Percentiles rank a stretch among this genome's conserved stretches.
phyloP scores from a whole-genome alignment of 2,113 vertebrate species.

The Sula dactylatra region DNA sequence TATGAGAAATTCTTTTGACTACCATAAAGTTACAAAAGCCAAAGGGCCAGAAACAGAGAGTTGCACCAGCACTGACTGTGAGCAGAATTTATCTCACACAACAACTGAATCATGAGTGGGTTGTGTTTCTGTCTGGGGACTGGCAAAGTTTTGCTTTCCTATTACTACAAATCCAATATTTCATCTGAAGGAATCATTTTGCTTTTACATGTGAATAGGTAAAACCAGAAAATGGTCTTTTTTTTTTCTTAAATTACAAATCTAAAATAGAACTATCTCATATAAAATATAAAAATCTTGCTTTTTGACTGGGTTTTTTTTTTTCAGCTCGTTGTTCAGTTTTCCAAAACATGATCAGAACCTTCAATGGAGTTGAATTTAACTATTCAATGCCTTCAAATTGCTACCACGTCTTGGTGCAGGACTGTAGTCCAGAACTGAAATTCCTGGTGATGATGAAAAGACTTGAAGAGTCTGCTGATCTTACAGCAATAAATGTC shows the following conservation, averaged over 20 bases:
- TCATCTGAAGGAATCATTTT: not conserved
- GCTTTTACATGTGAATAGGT: not conserved
- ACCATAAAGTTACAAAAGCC: not conserved
- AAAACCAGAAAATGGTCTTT: not conserved
- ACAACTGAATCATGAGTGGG: fast-evolving
- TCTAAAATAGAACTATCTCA: not conserved
- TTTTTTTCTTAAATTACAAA: not conserved
- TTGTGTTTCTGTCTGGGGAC: not conserved
- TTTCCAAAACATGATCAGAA: slow-evolving; percentile 52
- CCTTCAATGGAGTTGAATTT: slow-evolving; percentile 75
- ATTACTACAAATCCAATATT: not conserved
- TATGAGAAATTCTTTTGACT: not conserved
- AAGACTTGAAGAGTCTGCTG: slow-evolving; percentile 49
- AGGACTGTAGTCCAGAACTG: slow-evolving; percentile 79
- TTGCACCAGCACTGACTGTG: not conserved
- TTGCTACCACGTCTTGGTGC: slow-evolving; percentile 80
- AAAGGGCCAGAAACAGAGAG: not conserved
- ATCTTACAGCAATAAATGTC: slow-evolving; percentile 68
- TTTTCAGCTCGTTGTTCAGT: slow-evolving; percentile 54
- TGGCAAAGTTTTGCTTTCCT: not conserved
- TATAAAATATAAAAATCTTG: not conserved
- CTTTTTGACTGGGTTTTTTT: not conserved
- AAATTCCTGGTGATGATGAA: slow-evolving; percentile 81
- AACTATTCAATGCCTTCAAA: slow-evolving; percentile 73
- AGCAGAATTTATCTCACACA: not conserved